Base-by-base conservation (phyloP, 2,113 vertebrate genomes). In the Arenaria interpres region DNA sequence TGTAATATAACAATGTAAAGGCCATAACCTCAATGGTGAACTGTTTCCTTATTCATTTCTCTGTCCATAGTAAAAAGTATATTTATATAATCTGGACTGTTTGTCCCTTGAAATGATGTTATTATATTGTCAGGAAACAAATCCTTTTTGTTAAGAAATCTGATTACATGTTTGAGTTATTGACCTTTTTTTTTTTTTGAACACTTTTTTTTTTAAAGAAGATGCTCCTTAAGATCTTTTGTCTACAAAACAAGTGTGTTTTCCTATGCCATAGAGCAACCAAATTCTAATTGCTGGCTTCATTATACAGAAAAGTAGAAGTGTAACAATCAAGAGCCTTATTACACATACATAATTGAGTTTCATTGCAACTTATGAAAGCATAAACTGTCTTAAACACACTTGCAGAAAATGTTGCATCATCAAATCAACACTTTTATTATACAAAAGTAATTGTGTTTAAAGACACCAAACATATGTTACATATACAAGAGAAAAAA, bases 341-440 rank as follows among this genome's bases (percentile, higher is more conserved):
- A 98, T 98, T 98, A 98, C 98, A 98, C 97, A 98, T 98, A 98
- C 98, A 98, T 98, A 98, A 98, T 98, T 98, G 98, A 97, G 97
- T 98, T 98, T 98, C 98, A 97, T 98, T 98, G 97, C 96, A 97
- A 98, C 97, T 98, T 98, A 98, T 98, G 98, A 98, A 98, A 98
- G 98, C 97, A 98, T 98, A 98, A 98, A 98, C 97, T 98, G 97
- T 97, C 97, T 98, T 98, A 98, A 98, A 98, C 97, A 98, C 97
- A 98, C 98, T 98, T 98, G 95, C 96, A 97, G 97, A 98, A 98
- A 97, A 98, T 97, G 98, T 98, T 91, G 68, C 96, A 98, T 98
- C 98, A 98, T 98, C 98, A 98, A 97, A 98, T 97, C 96, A 98
- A 97, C 98, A 97, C 94, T 98, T 98, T 98, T 98, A 98, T 98